Base-by-base conservation (phyloP, 2,888 invertebrate genomes). In the Euproctis similis region DNA sequence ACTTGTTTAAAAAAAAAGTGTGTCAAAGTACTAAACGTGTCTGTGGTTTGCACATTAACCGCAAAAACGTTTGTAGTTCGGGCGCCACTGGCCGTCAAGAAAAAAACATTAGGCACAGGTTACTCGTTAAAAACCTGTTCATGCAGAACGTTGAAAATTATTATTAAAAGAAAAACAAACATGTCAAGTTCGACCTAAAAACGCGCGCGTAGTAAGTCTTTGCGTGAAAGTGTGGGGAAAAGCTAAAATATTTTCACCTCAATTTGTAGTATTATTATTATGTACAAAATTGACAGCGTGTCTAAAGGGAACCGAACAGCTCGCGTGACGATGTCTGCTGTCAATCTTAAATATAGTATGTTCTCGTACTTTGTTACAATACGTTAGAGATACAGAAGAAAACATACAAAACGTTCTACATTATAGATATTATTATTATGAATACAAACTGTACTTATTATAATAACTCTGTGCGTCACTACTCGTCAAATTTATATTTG, bases 1-100 rank as follows among this genome's bases (percentile, higher is more conserved):
- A n/a, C n/a, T n/a, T n/a, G n/a, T n/a, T n/a, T 44, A 47, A 55
- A 48, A 59, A 29, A 60, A 60, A 78, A 71, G 74, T 81, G 52
- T 80, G 78, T 72, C 81, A 75, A 65, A 72, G 68, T 63, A 62
- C 65, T 73, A 71, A 73, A 68, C 58, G 61, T 12, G 59, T 66
- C 64, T 63, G 67, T 51, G 47, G 41, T 52, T 52, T 59, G 62
- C 52, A 65, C 69, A 64, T 73, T 69, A 74, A 74, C 76, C 73
- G 69, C 74, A 68, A 73, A 72, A 64, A 52, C 56, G 53, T 51
- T 59, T 52, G 42, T 48, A 31, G 26, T 29, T 20, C 42, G 44
- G 66, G 65, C 67, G 70, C 67, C 66, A 56, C 53, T 30, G 41
- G 25, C 47, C 52, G 45, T 14, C 51, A 51, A 59, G 61, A 58